Base-by-base conservation (phyloP, 1,140 invertebrate genomes). In the Procambarus clarkii region DNA sequence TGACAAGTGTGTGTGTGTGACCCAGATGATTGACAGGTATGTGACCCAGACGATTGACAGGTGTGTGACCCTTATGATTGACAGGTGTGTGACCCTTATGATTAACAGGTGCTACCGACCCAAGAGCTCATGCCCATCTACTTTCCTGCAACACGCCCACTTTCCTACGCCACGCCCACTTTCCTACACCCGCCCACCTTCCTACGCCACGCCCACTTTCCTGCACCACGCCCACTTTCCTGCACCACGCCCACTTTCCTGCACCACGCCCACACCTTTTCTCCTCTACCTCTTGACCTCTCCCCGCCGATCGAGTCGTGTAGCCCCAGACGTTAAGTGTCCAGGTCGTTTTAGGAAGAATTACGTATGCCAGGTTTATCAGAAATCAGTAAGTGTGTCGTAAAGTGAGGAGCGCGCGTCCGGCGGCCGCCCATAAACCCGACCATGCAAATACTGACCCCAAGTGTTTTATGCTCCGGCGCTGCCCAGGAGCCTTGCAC, bases 331-430 rank as follows among this genome's bases (percentile, higher is more conserved):
- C 21, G 69, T 74, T 74, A 74, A 74, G 69, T 74, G 69, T 74
- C 24, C 69, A n/a, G 69, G n/a, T 74, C n/a, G 69, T 74, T 74
- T 54, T 5, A 34, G 24, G n/a, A 74, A 9, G 24, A 74, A 74
- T 74, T 74, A 74, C 69, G 69, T 74, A 74, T 74, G 24, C 69
- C 69, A 74, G 69, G 69, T 74, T 74, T 74, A 74, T 74, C 69
- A 74, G 69, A 74, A 74, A 74, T 74, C 69, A 74, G 69, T 74
- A 74, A 74, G 69, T 74, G 69, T 34, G 69, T 74, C 69, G 69
- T 74, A 74, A 74, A 74, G 69, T 34, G 24, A 3, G 3, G n/a
- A 74, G 69, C 8, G 69, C 69, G 24, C 34, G 69, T 74, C 69
- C 69, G n/a, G n/a, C 69, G n/a, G n/a, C n/a, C 69, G 5, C 69